Conservation (phyloP, 2,797 vertebrate genomes). For the Pangasius larnaudii region DNA sequence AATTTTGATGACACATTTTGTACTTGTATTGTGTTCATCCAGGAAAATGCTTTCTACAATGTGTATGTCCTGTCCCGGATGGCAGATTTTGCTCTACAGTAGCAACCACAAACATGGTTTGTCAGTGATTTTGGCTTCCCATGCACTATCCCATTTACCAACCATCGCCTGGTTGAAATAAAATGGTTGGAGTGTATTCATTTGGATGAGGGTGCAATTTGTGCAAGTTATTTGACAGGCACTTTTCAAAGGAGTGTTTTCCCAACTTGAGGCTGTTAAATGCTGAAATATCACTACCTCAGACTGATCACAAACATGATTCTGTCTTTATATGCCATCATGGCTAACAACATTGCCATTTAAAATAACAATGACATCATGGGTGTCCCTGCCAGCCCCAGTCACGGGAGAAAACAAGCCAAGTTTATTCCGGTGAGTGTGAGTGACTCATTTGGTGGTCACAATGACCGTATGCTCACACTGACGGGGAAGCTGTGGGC, state of each 20-base stretch:
- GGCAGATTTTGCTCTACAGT: neutral
- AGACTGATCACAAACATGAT: neutral
- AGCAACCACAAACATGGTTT: neutral
- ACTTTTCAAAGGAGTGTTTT: neutral
- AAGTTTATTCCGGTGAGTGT: constrained; percentile 53
- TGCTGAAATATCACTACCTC: neutral
- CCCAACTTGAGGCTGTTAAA: neutral
- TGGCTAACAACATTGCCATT: constrained; percentile 39
- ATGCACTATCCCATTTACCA: neutral
- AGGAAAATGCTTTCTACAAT: neutral
- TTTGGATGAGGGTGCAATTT: neutral
- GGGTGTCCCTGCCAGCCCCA: constrained; percentile 24
- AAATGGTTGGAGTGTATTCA: neutral
- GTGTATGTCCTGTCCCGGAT: too few species aligned
- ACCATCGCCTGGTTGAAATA: neutral
- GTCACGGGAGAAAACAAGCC: constrained; percentile 46
- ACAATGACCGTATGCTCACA: constrained; percentile 60
- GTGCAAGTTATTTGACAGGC: neutral
- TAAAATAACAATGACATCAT: constrained; percentile 44
- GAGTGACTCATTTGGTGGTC: constrained; percentile 71
- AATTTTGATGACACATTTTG: too few species aligned
- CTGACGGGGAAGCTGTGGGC: constrained; percentile 65
- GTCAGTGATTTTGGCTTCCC: neutral
- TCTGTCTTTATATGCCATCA: neutral
- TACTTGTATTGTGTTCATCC: neutral